Evolutionary conservation across 1,140 invertebrate genomes (phyloP), one percentile per base, ranked within the genome.

Genomic region (Hylyphantes graminicola): DNA sequence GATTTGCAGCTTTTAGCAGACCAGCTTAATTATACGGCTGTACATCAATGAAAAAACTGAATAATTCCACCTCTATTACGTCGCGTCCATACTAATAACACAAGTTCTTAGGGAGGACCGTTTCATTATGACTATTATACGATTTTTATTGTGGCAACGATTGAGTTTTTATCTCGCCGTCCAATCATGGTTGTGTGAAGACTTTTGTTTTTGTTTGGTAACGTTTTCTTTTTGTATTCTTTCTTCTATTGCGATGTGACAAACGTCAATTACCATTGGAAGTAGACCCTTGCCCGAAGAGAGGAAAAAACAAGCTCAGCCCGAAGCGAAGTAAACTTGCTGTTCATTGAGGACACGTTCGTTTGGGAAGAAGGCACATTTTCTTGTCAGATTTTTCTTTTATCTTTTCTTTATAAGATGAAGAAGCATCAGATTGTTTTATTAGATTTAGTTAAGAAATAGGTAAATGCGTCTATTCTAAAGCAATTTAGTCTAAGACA

Each of bases 191-290:
- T 35, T 35, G 35, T n/a, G n/a, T 13, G 50, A 51, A 17, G 15
- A 53, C 53, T 53, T 19, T 53, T 70, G 51, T 70, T 70, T 7
- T 12, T 70, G 50, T 51, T 51, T 70, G 67, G 17, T 50, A 19
- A 67, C 70, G 21, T 70, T 80, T 59, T 50, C 65, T 59, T 70
- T 11, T 68, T 59, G 57, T 55, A 48, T 70, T 70, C 73, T n/a
- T 68, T 10, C 48, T 67, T 57, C 13, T 53, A 11, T 70, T 70
- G 68, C 68, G 21, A 59, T 70, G 77, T 80, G 77, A 80, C 77
- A 80, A 80, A 80, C 65, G 65, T 80, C 65, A 80, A 80, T 80
- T 80, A 70, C n/a, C 12, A 70, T 19, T 54, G 12, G 77, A 80
- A 80, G 77, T 70, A 80, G 65, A 70, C 65, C 54, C 68, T 70